Evolutionary conservation across 2,113 vertebrate species (phyloP).

Genomic region (Nycticryphes semicollaris): DNA sequence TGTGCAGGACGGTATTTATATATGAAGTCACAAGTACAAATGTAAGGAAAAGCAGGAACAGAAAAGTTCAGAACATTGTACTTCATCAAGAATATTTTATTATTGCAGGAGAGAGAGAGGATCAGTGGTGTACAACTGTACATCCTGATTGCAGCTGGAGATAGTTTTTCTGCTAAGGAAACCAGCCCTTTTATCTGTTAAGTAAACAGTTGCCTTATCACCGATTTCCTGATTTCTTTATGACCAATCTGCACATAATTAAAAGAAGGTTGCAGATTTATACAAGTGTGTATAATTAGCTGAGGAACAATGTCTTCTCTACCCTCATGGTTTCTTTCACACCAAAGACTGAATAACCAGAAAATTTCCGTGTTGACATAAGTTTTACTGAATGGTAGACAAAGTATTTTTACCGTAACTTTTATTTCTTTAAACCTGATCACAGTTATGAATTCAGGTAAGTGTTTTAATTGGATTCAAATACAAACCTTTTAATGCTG

Average conservation of each 20-base stretch:
- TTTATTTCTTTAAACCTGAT: background rate
- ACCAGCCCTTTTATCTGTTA: background rate
- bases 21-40: background rate
- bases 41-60: background rate
- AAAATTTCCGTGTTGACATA: background rate
- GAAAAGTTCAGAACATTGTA: background rate
- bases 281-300: background rate
- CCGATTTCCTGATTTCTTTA: background rate
- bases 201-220: background rate
- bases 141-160: background rate
- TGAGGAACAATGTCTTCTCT: background rate
- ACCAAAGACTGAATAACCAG: background rate
- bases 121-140: background rate
- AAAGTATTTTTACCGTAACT: background rate
- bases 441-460: background rate
- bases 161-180: background rate
- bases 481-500: background rate
- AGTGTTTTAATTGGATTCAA: background rate
- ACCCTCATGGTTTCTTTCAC: background rate
- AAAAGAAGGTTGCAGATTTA: background rate
- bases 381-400: background rate
- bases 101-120: background rate
- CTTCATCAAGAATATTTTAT: background rate
- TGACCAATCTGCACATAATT: background rate
- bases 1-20: background rate